Evolutionary conservation across 2,113 vertebrate genomes (phyloP).

Genomic region (Noctilio leporinus): DNA sequence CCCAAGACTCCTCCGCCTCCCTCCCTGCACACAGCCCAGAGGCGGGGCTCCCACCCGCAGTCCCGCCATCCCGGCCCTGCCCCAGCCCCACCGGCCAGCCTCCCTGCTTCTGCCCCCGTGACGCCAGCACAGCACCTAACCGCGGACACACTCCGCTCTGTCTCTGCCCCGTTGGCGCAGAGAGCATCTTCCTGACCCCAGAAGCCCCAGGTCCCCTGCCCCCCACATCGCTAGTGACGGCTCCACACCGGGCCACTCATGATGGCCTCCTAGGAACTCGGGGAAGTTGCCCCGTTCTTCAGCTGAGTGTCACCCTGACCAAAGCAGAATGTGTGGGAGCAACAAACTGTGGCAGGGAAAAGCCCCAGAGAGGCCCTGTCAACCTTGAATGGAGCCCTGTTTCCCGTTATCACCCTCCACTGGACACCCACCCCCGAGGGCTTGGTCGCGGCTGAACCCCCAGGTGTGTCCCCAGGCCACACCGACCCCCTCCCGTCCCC

Average conservation of each 20-base stretch:
- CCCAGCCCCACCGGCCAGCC: neutral
- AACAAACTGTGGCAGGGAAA: neutral
- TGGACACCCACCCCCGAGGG: rapidly evolving
- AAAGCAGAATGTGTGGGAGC: neutral
- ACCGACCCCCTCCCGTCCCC: too few species aligned
- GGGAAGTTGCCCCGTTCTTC: too few species aligned
- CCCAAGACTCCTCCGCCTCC: neutral
- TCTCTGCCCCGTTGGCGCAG: neutral
- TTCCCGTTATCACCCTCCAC: neutral
- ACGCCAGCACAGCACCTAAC: neutral
- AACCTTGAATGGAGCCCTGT: too few species aligned
- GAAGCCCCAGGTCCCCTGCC: neutral
- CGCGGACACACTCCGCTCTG: neutral
- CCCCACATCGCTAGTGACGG: neutral
- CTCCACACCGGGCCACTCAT: neutral
- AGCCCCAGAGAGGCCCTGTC: too few species aligned
- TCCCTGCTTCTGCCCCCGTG: neutral
- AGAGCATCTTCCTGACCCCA: neutral
- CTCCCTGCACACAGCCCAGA: neutral
- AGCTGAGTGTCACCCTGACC: too few species aligned
- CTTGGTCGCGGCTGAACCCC: neutral
- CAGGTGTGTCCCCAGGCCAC: neutral
- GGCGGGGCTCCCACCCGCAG: rapidly evolving
- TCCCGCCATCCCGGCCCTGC: neutral
- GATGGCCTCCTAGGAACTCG: too few species aligned